Base-by-base conservation (phyloP, 2,888 invertebrate species). In the Cheilosia vernalis region DNA sequence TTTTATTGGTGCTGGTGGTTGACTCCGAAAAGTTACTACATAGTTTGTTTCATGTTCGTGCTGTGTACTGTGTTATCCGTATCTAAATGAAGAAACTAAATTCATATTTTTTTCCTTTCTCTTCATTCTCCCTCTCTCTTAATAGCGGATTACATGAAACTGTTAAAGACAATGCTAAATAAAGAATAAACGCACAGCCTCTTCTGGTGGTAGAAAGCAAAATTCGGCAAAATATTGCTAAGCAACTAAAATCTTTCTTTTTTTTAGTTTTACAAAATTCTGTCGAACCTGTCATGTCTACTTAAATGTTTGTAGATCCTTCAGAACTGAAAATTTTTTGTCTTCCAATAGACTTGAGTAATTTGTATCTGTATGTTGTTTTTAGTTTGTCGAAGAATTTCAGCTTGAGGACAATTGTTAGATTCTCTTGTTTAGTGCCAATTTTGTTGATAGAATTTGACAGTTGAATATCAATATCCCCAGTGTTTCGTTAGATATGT, bases 111-210 rank as follows among this genome's bases (percentile, higher is more conserved):
- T 49, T 53, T 44, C 24, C 67, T 69, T 33, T 56, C 56, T 56
- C 56, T 30, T 73, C 44, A 63, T 63, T 67, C 10, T 37, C 17
- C 61, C 47, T 64, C 53, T 42, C 67, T 30, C 30, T 21, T 21
- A 30, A 69, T 69, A 77, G 42, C 69, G 30, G 69, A 61, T 15
- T 42, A 15, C 69, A 61, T 44, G 60, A 33, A 17, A 60, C 19
- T 69, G 33, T 53, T 77, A 60, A 69, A 33, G 69, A 21, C 60
- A 27, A 27, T 61, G 19, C 69, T 69, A 69, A 61, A 61, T 69
- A 77, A 61, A 30, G 61, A 77, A 55, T 72, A 33, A 56, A 51
- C 10, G 10, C 15, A 13, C 24, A 13, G 19, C 19, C 15, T 51
- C 24, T 13, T 51, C 24, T 13, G 51, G 51, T 51, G 51, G 24